These are phyloP conservation scores for Decapterus maruadsi DNA, from an alignment of 2,797 vertebrate genomes.

Conservation along the genomic window DNA sequence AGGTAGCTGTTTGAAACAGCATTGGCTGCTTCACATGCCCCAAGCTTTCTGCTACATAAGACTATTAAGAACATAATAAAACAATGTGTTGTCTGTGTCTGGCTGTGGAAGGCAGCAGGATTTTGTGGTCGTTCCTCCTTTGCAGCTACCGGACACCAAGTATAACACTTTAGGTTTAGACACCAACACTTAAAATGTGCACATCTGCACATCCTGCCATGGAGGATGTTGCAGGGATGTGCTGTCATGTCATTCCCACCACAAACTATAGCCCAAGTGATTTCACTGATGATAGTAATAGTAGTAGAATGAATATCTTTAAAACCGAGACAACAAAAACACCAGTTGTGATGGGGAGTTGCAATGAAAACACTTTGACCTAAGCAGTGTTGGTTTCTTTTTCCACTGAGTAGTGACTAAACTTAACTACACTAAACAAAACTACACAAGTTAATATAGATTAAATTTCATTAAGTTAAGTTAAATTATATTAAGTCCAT, in stretches of 20 bases:
- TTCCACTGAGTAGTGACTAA: not conserved
- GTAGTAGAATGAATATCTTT: not conserved
- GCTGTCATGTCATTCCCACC: not conserved
- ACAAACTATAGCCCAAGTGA: not conserved
- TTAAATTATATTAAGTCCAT: not conserved
- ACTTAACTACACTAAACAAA: not conserved
- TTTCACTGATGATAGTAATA: not conserved
- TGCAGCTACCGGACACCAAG: not conserved
- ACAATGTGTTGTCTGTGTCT: not conserved
- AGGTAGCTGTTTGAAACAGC: slow-evolving; percentile 76
- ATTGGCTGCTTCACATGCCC: slow-evolving; percentile 19
- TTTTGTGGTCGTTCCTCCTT: not conserved
- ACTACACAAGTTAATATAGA: too few relatives aligned
- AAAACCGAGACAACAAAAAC: not conserved
- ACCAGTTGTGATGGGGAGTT: not conserved
- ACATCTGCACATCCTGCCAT: not conserved
- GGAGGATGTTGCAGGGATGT: slow-evolving; percentile 4
- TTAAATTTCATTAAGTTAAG: not conserved
- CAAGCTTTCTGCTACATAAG: slow-evolving; percentile 7
- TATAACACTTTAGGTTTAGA: not conserved
- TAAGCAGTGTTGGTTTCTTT: not conserved
- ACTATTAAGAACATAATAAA: not conserved
- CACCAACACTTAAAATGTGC: not conserved
- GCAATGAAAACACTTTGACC: slow-evolving; percentile 1
- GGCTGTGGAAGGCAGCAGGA: not conserved